Base-by-base conservation (phyloP, 2,797 vertebrate species). In the Tiaroga cobitis region DNA sequence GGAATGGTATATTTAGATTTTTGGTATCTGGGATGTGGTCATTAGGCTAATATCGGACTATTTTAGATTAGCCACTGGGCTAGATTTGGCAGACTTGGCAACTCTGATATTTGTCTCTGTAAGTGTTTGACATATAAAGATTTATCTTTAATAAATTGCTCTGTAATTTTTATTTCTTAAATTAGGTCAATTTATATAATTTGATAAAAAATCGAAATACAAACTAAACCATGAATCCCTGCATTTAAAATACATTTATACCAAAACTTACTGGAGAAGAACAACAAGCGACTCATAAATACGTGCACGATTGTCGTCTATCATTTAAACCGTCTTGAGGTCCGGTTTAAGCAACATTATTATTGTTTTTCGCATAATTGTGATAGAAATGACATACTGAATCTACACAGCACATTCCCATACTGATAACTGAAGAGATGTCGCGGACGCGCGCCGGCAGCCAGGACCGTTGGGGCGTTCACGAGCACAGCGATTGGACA, bases 401-500 rank as follows among this genome's bases (percentile, higher is more conserved):
- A 24, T 11, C 21, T 5, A 13, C 43, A 16, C 49, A 34, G 2
- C 26, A 16, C 41, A 67, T 80, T 51, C 41, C 26, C 5, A 15
- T 5, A 46, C 43, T 46, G 43, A 46, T 34, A 34, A 4, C 70
- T 29, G 59, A 21, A 8, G n/a, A 10, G 41, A 49, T 49, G 61
- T 67, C 61, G 18, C 29, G 26, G 7, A 26, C 4, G 1, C 39
- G 1, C 18, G 70, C 41, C 4, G n/a, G 24, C 26, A 29, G 41
- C 43, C 43, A 43, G 15, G 56, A 65, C 59, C n/a, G 59, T 80
- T 67, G 43, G 78, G 61, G 61, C 63, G 59, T 80, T 80, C 39
- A 49, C 61, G 26, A 39, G 10, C 29, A 24, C 34, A 19, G 78
- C 89, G 75, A 95, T 95, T 95, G 94, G 94, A 80, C 89, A 11